Conservation (phyloP, 2,113 vertebrate genomes). For the Andinoacara biseriatus region DNA sequence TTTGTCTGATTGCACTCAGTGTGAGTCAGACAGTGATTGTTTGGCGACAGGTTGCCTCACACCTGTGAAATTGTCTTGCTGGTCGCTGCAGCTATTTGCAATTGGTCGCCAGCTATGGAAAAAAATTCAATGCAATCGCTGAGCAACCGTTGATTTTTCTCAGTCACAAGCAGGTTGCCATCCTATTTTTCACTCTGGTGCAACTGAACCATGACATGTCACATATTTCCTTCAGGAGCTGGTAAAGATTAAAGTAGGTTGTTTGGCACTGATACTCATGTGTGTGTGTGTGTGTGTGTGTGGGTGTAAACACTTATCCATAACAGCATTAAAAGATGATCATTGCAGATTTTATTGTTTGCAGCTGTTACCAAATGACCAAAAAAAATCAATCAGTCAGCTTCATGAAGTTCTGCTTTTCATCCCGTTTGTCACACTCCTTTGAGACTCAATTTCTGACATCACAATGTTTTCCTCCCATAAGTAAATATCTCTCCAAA, state of each 20-base stretch:
- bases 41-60: too few species aligned
- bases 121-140: neutral
- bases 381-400: neutral
- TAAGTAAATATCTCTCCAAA: neutral
- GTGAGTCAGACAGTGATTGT: too few species aligned
- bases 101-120: neutral
- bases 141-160: neutral
- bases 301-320: neutral
- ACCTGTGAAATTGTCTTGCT: too few species aligned
- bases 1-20: too few species aligned
- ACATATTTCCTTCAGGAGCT: neutral
- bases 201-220: neutral
- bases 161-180: too few species aligned
- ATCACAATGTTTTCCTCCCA: neutral
- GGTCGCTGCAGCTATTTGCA: neutral
- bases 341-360: slow-evolving; percentile 1
- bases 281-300: accelerated
- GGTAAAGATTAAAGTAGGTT: neutral
- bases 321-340: neutral
- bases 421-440: neutral
- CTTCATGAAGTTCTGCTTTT: neutral
- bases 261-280: neutral
- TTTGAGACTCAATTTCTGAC: neutral
- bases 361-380: neutral
- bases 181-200: neutral